A percentile compares a stretch with the other conserved stretches of the same genome.
Conservation (phyloP, 1,140 invertebrate species). For the Antheraea mylitta region DNA sequence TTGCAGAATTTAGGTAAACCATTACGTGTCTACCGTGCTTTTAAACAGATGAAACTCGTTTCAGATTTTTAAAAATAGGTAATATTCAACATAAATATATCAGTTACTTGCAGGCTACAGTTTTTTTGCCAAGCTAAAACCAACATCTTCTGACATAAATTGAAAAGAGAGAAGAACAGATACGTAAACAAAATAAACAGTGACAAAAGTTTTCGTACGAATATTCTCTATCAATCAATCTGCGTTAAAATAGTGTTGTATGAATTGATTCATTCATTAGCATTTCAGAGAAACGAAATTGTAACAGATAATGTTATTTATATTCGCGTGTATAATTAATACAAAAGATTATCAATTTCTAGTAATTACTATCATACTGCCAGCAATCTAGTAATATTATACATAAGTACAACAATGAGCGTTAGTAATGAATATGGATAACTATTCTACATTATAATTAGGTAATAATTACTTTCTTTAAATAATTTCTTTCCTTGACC, state of each 20-base stretch:
- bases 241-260: slow-evolving; percentile 2
- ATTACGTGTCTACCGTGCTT: slow-evolving; percentile 40
- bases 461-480: too few species aligned
- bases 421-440: too few species aligned
- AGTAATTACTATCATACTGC: too few species aligned
- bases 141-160: slow-evolving; percentile 19
- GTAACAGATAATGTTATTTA: too few species aligned
- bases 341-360: too few species aligned
- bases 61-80: slow-evolving; percentile 34
- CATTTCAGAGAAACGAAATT: not conserved
- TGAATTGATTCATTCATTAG: not conserved
- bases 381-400: too few species aligned
- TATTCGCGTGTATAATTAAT: too few species aligned
- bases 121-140: slow-evolving; percentile 19
- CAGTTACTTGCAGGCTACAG: slow-evolving; percentile 12
- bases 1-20: slow-evolving; percentile 39
- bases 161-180: slow-evolving; percentile 11
- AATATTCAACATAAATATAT: slow-evolving; percentile 26
- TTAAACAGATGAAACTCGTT: slow-evolving; percentile 50
- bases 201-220: slow-evolving; percentile 15
- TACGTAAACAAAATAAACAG: slow-evolving; percentile 18
- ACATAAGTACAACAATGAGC: too few species aligned
- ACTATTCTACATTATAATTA: too few species aligned
- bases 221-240: slow-evolving; percentile 12
- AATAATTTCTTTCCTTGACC: too few species aligned